Evolutionary conservation across 2,113 vertebrate genomes (phyloP), one percentile per base, ranked within the genome.

Genomic region (Lampris megalopsis): DNA sequence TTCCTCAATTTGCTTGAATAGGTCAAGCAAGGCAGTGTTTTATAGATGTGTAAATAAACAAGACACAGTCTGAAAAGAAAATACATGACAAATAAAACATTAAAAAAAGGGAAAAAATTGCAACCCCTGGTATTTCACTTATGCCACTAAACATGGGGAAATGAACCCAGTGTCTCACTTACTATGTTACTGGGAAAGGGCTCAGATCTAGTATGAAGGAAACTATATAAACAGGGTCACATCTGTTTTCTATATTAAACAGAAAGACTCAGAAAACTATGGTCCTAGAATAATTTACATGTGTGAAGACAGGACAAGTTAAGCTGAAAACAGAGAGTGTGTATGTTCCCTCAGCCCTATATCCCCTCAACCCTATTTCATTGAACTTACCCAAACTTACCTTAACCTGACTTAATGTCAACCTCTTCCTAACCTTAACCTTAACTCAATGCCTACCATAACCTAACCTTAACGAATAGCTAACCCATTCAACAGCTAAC

Each of bases 101-200:
- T 80, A 81, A 65, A 75, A 63, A 75, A 72, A 75, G 79, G 85
- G 84, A 75, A 84, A 63, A 88, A 87, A 82, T 81, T 64, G 71
- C 75, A 79, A 75, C 69, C 83, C 24, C 3, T 75, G 65, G 84
- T 80, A 71, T 63, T 79, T 83, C 35, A 73, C 63, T 57, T 75
- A 75, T 72, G 75, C 86, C 83, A 68, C 75, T 72, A 83, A 80
- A 83, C 56, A 68, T 64, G 75, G 76, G 71, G 73, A 86, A 67
- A 86, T 60, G 71, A 73, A 81, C 75, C 80, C 57, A 0, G 36
- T 9, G 75, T 63, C 49, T 74, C 49, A 80, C 72, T 77, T 76
- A 85, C 64, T 88, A 75, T 89, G 77, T 81, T 88, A 91, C 69
- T 86, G 75, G 78, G 83, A 73, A 83, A 79, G 70, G 70, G 62